A percentile compares a stretch with the other conserved stretches of the same genome.
Evolutionary conservation across 2,888 invertebrate species (phyloP).

Genomic region (Serrognathus titanus): DNA sequence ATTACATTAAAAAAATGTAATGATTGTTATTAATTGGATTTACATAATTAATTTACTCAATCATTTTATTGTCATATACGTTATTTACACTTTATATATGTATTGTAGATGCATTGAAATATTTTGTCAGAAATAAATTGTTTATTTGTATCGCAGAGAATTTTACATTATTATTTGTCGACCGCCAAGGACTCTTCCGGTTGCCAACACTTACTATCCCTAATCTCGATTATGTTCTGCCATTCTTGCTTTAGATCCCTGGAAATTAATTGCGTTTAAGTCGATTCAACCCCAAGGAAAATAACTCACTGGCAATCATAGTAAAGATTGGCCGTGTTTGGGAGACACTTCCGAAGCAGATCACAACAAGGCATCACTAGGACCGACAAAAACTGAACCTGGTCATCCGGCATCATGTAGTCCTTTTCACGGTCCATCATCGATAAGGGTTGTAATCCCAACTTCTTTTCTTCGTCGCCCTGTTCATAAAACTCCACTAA

Average conservation of each 20-base stretch:
- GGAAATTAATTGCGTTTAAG: not conserved
- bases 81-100: not conserved
- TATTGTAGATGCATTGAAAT: not conserved
- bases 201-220: slow-evolving; percentile 56
- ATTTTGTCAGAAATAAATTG: not conserved
- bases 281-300: not conserved
- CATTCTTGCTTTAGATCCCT: slow-evolving; percentile 57
- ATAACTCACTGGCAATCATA: slow-evolving; percentile 52
- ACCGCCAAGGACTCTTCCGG: slow-evolving; percentile 49
- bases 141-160: not conserved
- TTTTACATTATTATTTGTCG: not conserved
- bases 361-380: slow-evolving; percentile 59
- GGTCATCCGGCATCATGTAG: slow-evolving; percentile 59
- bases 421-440: slow-evolving; percentile 62
- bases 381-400: slow-evolving; percentile 60
- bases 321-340: slow-evolving; percentile 53
- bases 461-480: slow-evolving; percentile 58
- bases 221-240: slow-evolving; percentile 57
- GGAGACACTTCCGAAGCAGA: slow-evolving; percentile 53
- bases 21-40: no score
- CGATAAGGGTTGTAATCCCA: slow-evolving; percentile 59
- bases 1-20: no score
- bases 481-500: slow-evolving; percentile 47
- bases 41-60: no score
- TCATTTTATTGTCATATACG: not conserved